phyloP scores from a whole-genome alignment of 2,888 invertebrate genomes.

The Pachycephus smyrnensis region DNA sequence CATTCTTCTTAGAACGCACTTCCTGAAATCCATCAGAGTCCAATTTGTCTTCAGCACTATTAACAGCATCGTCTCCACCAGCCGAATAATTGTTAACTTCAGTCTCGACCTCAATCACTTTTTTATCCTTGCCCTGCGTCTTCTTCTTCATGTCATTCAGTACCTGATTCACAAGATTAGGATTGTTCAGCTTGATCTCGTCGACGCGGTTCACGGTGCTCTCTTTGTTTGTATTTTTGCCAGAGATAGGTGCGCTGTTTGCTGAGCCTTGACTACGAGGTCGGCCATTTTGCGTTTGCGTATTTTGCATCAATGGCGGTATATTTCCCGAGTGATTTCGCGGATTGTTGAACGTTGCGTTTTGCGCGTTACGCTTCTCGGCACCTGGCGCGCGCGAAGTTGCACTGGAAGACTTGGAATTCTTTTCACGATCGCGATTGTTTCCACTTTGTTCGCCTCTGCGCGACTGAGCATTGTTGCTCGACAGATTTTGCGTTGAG shows the following conservation, averaged over 20 bases:
- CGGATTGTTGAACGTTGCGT: constrained; percentile 47
- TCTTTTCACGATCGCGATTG: constrained; percentile 53
- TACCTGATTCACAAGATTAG: constrained; percentile 70
- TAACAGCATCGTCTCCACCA: constrained; percentile 60
- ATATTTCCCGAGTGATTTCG: constrained; percentile 60
- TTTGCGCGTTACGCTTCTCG: constrained; percentile 57
- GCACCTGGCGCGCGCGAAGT: constrained; percentile 58
- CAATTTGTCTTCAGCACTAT: constrained; percentile 57
- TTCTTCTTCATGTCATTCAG: constrained; percentile 67
- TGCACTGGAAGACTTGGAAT: constrained; percentile 46
- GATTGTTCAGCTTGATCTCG: constrained; percentile 70
- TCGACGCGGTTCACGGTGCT: constrained; percentile 69
- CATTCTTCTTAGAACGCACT: constrained; percentile 83
- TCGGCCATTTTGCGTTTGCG: constrained; percentile 57
- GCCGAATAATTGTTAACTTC: constrained; percentile 71
- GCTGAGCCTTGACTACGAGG: constrained; percentile 56
- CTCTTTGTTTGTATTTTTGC: constrained; percentile 56
- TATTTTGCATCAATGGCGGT: constrained; percentile 53
- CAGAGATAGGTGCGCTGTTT: constrained; percentile 49
- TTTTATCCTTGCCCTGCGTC: constrained; percentile 57
- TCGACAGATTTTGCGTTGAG: constrained; percentile 33
- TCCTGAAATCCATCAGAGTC: constrained; percentile 85
- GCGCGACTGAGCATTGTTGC: constrained; percentile 42
- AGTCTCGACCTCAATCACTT: constrained; percentile 69
- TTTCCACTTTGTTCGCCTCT: constrained; percentile 45